These are phyloP conservation scores for Buteo buteo DNA, from an alignment of 2,113 vertebrate genomes.

Conservation along the genomic window DNA sequence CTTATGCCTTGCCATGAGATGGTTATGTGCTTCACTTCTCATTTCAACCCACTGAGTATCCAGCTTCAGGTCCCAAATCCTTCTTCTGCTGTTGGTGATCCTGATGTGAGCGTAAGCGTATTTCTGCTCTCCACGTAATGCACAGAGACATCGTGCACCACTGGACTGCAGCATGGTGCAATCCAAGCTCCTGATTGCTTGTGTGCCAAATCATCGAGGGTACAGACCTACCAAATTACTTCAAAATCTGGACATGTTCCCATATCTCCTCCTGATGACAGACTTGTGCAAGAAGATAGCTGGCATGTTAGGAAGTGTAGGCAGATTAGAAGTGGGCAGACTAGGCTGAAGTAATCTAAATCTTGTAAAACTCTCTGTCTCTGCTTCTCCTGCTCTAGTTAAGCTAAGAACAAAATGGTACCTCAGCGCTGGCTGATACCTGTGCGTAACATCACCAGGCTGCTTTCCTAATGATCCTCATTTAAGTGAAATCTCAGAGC, in stretches of 20 bases:
- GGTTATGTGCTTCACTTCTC: background rate
- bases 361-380: background rate
- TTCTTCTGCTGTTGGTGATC: background rate
- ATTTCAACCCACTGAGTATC: background rate
- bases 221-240: background rate
- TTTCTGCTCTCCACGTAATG: background rate
- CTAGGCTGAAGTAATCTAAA: background rate
- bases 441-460: background rate
- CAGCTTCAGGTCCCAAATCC: background rate
- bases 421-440: background rate
- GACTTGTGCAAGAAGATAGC: background rate
- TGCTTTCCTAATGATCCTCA: background rate
- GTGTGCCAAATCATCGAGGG: background rate
- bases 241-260: background rate
- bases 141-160: fast-evolving
- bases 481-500: background rate
- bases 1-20: background rate
- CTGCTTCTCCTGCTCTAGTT: background rate
- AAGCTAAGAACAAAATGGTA: background rate
- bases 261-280: background rate
- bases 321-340: background rate
- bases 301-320: background rate
- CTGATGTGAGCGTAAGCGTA: background rate
- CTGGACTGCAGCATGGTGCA: background rate
- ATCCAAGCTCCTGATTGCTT: background rate